These are phyloP conservation scores for Hemiscyllium ocellatum DNA, from an alignment of 2,113 vertebrate genomes.

Conservation along the genomic window DNA sequence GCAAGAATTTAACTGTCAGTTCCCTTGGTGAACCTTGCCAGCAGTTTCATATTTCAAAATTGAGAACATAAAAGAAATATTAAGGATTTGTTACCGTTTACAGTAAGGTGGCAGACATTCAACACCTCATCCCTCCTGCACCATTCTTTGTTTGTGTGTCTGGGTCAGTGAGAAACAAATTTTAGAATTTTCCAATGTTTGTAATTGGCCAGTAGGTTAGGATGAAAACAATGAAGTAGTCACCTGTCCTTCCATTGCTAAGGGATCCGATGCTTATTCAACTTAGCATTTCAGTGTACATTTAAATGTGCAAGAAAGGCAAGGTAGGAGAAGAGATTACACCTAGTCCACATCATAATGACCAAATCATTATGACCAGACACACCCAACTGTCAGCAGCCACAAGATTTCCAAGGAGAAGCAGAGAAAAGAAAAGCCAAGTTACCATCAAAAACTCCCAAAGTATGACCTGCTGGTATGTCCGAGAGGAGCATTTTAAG, in stretches of 20 bases:
- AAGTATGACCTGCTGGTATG: not conserved
- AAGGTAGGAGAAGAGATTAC: not conserved
- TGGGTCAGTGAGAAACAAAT: not conserved
- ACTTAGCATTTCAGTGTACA: not conserved
- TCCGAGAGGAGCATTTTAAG: not conserved
- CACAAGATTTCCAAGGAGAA: not conserved
- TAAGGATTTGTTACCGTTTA: not conserved
- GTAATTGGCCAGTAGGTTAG: not conserved
- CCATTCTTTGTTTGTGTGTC: not conserved
- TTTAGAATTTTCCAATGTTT: not conserved
- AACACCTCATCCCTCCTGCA: not conserved
- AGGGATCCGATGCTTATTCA: not conserved
- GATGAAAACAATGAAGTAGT: not conserved
- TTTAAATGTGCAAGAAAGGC: not conserved
- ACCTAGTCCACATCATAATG: too few relatives aligned
- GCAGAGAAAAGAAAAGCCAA: not conserved
- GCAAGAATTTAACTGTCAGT: too few relatives aligned
- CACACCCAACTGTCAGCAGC: not conserved
- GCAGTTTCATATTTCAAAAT: not conserved
- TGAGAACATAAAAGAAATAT: not conserved
- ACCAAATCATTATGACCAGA: not conserved
- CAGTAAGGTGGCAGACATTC: not conserved
- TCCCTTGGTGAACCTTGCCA: not conserved
- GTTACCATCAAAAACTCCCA: not conserved
- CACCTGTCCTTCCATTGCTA: not conserved